Conservation (phyloP, 2,888 invertebrate species). For the Atethmia centrago region DNA sequence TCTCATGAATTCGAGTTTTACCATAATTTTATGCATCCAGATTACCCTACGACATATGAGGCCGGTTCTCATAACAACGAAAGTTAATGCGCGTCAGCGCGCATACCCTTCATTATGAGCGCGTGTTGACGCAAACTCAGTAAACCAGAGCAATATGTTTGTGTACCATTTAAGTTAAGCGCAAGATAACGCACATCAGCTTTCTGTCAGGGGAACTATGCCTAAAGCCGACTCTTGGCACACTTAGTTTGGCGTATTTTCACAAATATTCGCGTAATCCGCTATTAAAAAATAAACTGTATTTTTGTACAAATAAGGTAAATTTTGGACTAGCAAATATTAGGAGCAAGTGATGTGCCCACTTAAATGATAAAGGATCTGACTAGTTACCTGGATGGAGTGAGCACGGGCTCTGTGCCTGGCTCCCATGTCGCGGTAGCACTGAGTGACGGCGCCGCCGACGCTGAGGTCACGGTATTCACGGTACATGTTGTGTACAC, state of each 20-base stretch:
- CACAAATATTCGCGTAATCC: no score
- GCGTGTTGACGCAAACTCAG: not conserved
- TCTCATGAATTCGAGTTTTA: not conserved
- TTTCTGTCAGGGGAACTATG: no score
- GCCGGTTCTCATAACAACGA: not conserved
- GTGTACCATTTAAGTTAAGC: not conserved
- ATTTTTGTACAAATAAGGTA: not conserved
- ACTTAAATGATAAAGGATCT: not conserved
- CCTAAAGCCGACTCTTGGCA: not conserved
- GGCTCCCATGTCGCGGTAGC: slow-evolving; percentile 99
- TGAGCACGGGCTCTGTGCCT: slow-evolving; percentile 99
- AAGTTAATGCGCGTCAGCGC: not conserved
- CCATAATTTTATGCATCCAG: no score
- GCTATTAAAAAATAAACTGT: not conserved
- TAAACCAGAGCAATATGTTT: not conserved
- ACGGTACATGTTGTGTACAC: slow-evolving; percentile 99
- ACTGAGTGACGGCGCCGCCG: slow-evolving; percentile 99
- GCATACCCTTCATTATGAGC: not conserved
- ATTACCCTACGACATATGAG: not conserved
- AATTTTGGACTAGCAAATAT: not conserved
- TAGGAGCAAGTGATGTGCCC: not conserved
- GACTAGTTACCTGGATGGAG: slow-evolving; percentile 94
- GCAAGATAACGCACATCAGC: not conserved
- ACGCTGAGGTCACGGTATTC: slow-evolving; percentile 99
- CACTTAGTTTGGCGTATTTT: not conserved